Conservation (phyloP, 2,797 vertebrate species). For the Phaenicophaeus curvirostris region DNA sequence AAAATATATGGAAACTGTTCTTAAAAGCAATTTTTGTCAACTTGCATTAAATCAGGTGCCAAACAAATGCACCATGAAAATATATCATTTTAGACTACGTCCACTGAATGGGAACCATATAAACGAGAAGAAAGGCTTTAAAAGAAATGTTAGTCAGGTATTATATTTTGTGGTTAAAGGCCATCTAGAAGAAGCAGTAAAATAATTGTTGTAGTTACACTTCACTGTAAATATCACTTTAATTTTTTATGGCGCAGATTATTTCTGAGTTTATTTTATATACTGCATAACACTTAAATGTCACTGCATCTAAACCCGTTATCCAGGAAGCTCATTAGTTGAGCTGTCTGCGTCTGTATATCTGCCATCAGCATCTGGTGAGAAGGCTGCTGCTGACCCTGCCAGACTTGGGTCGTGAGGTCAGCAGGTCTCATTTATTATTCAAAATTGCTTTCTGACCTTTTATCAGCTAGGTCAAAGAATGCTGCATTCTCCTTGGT, state of each 20-base stretch:
- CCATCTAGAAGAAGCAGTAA: not conserved
- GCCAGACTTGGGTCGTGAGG: conserved; percentile 80
- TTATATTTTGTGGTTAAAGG: conserved; percentile 22
- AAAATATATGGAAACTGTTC: not conserved
- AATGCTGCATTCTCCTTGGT: conserved; percentile 72
- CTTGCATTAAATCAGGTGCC: not conserved
- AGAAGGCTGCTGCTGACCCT: conserved; percentile 78
- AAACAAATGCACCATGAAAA: not conserved
- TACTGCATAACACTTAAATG: conserved; percentile 34
- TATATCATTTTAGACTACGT: not conserved
- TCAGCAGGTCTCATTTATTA: conserved; percentile 87
- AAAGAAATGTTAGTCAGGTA: not conserved
- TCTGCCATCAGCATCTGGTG: conserved; percentile 81
- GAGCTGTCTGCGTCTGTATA: conserved; percentile 70
- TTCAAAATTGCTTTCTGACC: conserved; percentile 86
- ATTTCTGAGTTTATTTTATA: conserved; percentile 41
- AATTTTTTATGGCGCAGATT: conserved; percentile 35
- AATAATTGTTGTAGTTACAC: not conserved
- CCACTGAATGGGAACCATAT: not conserved
- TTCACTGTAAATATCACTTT: conserved; percentile 48
- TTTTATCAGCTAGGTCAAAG: conserved; percentile 78
- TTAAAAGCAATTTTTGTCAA: not conserved
- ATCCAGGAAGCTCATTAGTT: conserved; percentile 76
- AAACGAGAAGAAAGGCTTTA: not conserved
- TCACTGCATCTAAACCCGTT: conserved; percentile 45